phyloP scores from a whole-genome alignment of 1,140 invertebrate genomes.

The Whitmania pigra region DNA sequence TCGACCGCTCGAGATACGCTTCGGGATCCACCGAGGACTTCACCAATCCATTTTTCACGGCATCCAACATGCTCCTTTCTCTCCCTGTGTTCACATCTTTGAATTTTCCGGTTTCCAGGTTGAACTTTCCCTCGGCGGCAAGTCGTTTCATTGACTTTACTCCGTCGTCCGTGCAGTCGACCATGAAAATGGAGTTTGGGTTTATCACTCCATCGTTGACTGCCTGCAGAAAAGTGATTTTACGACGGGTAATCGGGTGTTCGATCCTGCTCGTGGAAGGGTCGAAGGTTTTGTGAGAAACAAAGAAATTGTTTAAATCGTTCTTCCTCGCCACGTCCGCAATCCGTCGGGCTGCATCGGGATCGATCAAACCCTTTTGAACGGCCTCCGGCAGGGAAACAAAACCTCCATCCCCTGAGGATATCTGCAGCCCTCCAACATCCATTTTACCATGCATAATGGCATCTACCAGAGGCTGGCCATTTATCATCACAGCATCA shows the following conservation, averaged over 20 bases:
- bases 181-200: constrained; percentile 37
- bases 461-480: not conserved
- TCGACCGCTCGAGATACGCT: constrained; percentile 1
- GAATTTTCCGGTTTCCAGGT: constrained; percentile 32
- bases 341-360: constrained; percentile 55
- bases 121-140: constrained; percentile 30
- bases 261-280: constrained; percentile 56
- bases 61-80: constrained; percentile 56
- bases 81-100: constrained; percentile 59
- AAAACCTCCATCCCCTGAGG: not conserved
- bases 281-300: constrained; percentile 59
- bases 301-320: constrained; percentile 49
- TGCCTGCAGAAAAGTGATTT: constrained; percentile 59
- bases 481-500: not conserved
- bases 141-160: constrained; percentile 30
- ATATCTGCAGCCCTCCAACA: too few species aligned
- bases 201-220: constrained; percentile 68
- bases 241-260: constrained; percentile 57
- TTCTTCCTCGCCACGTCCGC: constrained; percentile 26
- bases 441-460: not conserved
- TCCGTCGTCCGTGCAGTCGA: constrained; percentile 15
- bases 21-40: constrained; percentile 41
- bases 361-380: constrained; percentile 65
- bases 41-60: constrained; percentile 54
- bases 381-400: constrained; percentile 71